Base-by-base conservation (phyloP, 2,888 invertebrate species). In the Eristalis tenax region DNA sequence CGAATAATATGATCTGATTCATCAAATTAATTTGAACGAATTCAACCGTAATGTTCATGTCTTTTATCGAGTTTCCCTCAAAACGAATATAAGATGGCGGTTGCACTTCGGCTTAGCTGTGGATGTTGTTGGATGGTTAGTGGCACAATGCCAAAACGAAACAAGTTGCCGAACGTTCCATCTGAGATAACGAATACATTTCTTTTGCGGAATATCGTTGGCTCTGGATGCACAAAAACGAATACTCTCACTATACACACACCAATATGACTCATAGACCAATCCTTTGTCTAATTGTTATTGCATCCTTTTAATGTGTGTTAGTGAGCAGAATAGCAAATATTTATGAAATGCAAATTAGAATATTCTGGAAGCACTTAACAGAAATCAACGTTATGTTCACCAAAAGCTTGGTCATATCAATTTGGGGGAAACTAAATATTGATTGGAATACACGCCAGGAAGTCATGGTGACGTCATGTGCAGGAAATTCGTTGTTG, bases 1-100 rank as follows among this genome's bases (percentile, higher is more conserved):
- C 75, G 65, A 86, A 78, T 78, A 82, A n/a, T 86, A 82, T 59
- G 78, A 18, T 78, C 86, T 86, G 86, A 86, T 75, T 86, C 86
- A 86, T 75, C 75, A 63, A 38, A 71, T 40, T 66, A 56, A 78
- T 82, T 86, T 82, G 26, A 82, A 82, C 77, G 57, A 85, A 56
- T 63, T 22, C 79, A 56, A 43, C 8, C 38, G 35, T 63, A 38
- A 38, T 63, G 56, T 70, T 84, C 56, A 66, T 38, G 56, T 76
- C 80, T 81, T 73, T 73, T 71, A 81, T 77, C 26, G 35, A 75
- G 73, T 38, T 71, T 73, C 68, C 40, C 50, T 43, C 59, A 64
- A 84, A 76, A 61, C 22, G 43, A 38, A 69, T n/a, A 15, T 15
- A 43, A 43, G n/a, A 43, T n/a, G 59, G 22, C 22, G 26, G 1